Conservation (phyloP, 1,140 invertebrate species). For the Ptiloglossa arizonensis region DNA sequence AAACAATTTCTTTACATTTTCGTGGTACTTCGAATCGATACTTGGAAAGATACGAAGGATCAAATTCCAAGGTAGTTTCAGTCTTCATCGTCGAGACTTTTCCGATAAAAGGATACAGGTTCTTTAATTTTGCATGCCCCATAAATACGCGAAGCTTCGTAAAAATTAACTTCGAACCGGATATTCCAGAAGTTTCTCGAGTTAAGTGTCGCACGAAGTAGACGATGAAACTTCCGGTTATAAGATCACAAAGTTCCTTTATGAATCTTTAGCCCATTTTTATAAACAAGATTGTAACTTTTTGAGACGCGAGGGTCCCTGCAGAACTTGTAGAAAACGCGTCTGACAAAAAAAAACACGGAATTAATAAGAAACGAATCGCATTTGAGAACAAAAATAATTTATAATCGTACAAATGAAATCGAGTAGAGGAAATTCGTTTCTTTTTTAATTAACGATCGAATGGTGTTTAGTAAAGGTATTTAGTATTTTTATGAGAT, state of each 20-base stretch:
- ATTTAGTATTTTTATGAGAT: too few species aligned
- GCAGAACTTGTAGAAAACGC: not conserved
- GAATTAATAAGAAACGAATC: not conserved
- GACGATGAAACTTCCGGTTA: not conserved
- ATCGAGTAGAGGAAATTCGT: too few species aligned
- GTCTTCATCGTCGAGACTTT: not conserved
- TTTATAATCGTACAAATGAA: too few species aligned
- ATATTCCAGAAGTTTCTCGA: slow-evolving; percentile 1
- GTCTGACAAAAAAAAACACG: not conserved
- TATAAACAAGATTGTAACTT: too few species aligned
- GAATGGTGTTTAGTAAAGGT: too few species aligned
- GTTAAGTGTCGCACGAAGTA: not conserved
- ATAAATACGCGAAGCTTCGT: not conserved
- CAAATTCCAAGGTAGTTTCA: not conserved
- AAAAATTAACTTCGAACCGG: slow-evolving; percentile 1
- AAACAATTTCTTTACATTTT: not conserved
- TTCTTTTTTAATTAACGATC: too few species aligned
- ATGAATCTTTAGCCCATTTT: not conserved
- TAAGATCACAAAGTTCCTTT: not conserved
- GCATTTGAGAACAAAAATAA: too few species aligned
- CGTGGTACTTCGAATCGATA: not conserved
- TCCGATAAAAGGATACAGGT: not conserved
- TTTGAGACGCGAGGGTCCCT: too few species aligned
- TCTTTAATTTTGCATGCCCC: not conserved
- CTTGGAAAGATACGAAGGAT: not conserved